Evolutionary conservation across 2,888 invertebrate species (phyloP).

Genomic region (Pyrgus malvae): DNA sequence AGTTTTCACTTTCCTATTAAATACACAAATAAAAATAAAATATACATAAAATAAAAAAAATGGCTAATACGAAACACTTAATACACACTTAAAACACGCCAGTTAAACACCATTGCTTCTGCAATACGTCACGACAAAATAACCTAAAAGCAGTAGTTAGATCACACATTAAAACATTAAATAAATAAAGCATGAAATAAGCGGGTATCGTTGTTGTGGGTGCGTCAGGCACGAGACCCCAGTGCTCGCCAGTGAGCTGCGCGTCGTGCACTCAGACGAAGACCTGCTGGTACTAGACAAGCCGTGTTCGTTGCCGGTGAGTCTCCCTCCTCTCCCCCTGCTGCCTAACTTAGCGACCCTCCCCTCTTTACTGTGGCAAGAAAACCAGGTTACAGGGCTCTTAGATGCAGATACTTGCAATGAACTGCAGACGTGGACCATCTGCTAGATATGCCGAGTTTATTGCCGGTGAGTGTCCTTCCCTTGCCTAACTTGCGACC

Average conservation of each 20-base stretch:
- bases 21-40: too few species aligned
- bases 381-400: too few species aligned
- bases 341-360: slow-evolving; percentile 12
- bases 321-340: slow-evolving; percentile 48
- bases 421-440: slow-evolving; percentile 92
- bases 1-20: too few species aligned
- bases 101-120: too few species aligned
- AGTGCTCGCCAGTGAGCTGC: slow-evolving; percentile 89
- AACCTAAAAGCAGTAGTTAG: too few species aligned
- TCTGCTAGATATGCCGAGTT: slow-evolving; percentile 94
- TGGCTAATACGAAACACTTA: too few species aligned
- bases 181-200: slow-evolving; percentile 17
- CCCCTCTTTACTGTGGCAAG: neutral
- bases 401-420: too few species aligned
- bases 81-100: too few species aligned
- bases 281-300: slow-evolving; percentile 94
- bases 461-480: slow-evolving; percentile 88
- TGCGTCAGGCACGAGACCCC: slow-evolving; percentile 92
- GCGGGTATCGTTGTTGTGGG: slow-evolving; percentile 53
- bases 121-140: too few species aligned
- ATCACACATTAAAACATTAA: neutral
- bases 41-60: too few species aligned
- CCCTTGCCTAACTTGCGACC: slow-evolving; percentile 8
- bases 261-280: slow-evolving; percentile 91
- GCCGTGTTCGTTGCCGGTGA: slow-evolving; percentile 94